Base-by-base conservation (phyloP, 2,888 invertebrate species). In the Aquatica leii region DNA sequence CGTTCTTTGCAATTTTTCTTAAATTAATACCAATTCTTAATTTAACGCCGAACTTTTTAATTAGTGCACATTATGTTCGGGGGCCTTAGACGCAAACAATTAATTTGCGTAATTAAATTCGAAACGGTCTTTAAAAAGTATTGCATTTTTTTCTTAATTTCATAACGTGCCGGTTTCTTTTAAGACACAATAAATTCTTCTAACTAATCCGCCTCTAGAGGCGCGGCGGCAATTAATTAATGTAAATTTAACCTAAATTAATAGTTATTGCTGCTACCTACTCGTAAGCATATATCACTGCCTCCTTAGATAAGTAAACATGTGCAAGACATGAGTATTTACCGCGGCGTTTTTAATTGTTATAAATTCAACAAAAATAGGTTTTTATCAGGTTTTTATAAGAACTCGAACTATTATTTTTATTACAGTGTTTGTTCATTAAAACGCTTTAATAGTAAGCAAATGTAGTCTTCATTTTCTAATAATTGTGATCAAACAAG, bases 221-320 rank as follows among this genome's bases (percentile, higher is more conserved):
- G 46, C n/a, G 15, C 18, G 17, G 18, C 8, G 18, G 46, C 18
- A 17, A 46, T 46, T 18, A 17, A 20, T 46, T 46, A 46, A 46
- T 46, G 17, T n/a, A 46, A 46, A 46, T 46, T 46, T 46, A 46
- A 18, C 46, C 18, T 46, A 46, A 17, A 46, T 46, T 46, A 46
- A 46, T 46, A 46, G 18, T 18, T 20, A 20, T n/a, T 12, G 24
- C 2, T 14, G 15, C 15, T 15, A 41, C 14, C 41, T 41, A 41
- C 31, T 31, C 50, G 8, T 24, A 12, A 50, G 12, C 12, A 52
- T 52, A 52, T 52, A 34, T 52, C 51, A 34, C 35, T 52, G 51
- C 15, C 51, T 18, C 4, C 51, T 52, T 34, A 35, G 51, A 52
- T 52, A 52, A 52, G 35, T 52, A 35, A 52, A 34, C 35, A 52